Percentiles rank a stretch among this genome's conserved stretches.
Evolutionary conservation across 2,113 vertebrate genomes (phyloP).

Genomic region (Cepphus grylle): DNA sequence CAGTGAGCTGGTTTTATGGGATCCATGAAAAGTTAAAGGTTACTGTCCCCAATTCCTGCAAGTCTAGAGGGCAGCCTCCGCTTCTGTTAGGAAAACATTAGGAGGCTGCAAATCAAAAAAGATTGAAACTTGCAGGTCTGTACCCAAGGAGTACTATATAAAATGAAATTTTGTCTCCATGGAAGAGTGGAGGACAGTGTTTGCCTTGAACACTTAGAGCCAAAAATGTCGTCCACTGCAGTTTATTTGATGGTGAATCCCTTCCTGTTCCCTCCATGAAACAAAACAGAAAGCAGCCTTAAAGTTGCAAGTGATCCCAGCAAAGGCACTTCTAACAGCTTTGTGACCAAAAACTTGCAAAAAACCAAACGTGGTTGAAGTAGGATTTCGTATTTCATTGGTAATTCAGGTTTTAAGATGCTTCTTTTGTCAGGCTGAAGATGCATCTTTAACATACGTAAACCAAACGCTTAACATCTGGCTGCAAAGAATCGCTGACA

Average conservation of each 20-base stretch:
- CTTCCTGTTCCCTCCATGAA: neutral
- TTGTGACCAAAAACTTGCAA: neutral
- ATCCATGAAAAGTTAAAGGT: fast-evolving
- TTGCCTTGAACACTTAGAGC: neutral
- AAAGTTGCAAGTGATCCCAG: neutral
- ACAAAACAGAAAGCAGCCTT: neutral
- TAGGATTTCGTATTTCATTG: neutral
- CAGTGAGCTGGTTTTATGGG: neutral
- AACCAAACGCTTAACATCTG: neutral
- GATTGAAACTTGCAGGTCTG: neutral
- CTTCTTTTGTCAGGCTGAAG: neutral
- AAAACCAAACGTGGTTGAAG: neutral
- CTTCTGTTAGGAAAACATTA: neutral
- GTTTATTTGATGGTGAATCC: neutral
- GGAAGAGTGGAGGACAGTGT: neutral
- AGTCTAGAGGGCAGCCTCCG: fast-evolving
- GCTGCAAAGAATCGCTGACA: neutral
- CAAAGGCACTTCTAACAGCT: neutral
- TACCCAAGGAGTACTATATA: neutral
- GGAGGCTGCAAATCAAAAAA: neutral
- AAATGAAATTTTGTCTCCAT: neutral
- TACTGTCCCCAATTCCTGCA: neutral
- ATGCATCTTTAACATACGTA: neutral
- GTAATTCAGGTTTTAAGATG: neutral
- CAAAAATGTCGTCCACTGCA: neutral